These are phyloP conservation scores for Parazoanthus swiftii DNA, from an alignment of 92 coral and sea anemone genomes.

Conservation along the genomic window DNA sequence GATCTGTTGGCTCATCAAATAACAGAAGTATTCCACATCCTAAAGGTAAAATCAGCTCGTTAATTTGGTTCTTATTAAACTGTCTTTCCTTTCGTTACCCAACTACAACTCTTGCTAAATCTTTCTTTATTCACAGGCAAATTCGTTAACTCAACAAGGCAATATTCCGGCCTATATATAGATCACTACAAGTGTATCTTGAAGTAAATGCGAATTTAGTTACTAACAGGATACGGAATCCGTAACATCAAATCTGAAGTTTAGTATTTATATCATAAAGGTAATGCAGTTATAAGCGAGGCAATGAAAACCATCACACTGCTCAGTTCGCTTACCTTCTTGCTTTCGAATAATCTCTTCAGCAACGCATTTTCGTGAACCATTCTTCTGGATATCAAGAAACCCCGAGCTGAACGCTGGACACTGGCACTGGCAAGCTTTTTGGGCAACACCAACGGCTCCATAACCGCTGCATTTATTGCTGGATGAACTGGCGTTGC, in stretches of 20 bases:
- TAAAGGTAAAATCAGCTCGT: neutral
- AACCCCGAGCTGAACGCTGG: neutral
- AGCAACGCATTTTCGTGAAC: neutral
- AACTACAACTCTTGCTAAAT: too few species aligned
- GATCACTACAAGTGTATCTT: too few species aligned
- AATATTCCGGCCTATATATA: too few species aligned
- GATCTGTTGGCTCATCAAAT: neutral
- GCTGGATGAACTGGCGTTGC: neutral
- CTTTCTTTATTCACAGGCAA: too few species aligned
- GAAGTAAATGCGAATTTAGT: too few species aligned
- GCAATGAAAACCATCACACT: neutral
- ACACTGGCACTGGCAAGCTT: neutral
- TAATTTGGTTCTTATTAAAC: too few species aligned
- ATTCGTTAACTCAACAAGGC: too few species aligned
- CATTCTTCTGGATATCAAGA: neutral
- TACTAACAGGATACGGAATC: too few species aligned
- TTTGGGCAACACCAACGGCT: neutral
- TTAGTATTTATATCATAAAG: too few species aligned
- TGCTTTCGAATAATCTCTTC: neutral
- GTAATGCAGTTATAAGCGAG: neutral
- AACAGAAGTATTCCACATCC: neutral
- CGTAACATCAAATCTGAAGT: neutral
- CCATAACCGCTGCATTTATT: constrained; percentile 19
- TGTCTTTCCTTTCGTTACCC: neutral
- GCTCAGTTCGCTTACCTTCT: neutral